Conservation (phyloP, 1,140 invertebrate species). For the Zaprionus davidi region DNA sequence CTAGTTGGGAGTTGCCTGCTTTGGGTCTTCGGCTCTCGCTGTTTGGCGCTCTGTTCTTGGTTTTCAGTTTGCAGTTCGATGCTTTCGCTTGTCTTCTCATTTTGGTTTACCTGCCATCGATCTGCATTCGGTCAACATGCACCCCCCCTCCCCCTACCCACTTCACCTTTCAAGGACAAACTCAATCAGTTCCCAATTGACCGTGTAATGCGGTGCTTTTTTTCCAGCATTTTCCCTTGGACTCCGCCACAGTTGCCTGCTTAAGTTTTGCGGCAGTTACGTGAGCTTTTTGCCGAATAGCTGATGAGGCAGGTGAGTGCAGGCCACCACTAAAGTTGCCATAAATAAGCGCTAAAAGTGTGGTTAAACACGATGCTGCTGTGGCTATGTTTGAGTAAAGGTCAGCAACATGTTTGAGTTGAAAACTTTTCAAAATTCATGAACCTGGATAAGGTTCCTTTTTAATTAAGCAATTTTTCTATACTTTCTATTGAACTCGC, state of each 20-base stretch:
- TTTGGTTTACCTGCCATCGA: slow-evolving; percentile 19
- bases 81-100: slow-evolving; percentile 20
- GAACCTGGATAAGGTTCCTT: background rate
- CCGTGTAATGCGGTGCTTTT: slow-evolving; percentile 42
- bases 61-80: background rate
- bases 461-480: background rate
- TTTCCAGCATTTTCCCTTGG: background rate
- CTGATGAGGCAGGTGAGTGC: background rate
- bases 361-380: background rate
- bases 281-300: slow-evolving; percentile 20
- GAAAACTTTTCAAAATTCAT: background rate
- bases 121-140: slow-evolving; percentile 30
- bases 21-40: slow-evolving; percentile 3
- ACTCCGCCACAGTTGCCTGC: background rate
- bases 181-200: slow-evolving; percentile 56
- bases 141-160: background rate
- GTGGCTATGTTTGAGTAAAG: background rate
- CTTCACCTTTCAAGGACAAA: slow-evolving; percentile 16
- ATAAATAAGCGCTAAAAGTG: background rate
- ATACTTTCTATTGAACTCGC: too few relatives aligned
- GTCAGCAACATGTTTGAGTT: background rate
- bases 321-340: background rate
- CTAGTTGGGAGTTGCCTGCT: slow-evolving; percentile 6
- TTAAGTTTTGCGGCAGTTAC: slow-evolving; percentile 45
- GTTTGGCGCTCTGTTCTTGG: background rate